Percentiles rank a stretch among this genome's conserved stretches.
Conservation (phyloP, 2,797 vertebrate genomes). For the Holocentrus rufus region DNA sequence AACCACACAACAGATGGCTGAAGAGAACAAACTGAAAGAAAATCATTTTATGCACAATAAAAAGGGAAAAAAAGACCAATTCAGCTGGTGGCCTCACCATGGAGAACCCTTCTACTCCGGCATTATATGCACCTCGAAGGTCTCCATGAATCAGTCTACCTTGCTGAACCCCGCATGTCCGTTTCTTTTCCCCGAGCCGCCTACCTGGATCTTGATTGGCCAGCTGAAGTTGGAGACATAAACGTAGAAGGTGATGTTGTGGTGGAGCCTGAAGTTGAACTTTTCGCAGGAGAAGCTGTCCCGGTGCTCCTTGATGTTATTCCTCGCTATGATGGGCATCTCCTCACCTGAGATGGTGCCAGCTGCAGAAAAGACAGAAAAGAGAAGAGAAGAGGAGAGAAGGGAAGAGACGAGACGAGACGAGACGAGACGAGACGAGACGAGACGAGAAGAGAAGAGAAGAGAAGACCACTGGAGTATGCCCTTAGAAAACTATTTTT, state of each 20-base stretch:
- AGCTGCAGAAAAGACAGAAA: slow-evolving; percentile 73
- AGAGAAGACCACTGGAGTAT: neutral
- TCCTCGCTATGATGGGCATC: slow-evolving; percentile 89
- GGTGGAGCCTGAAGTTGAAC: slow-evolving; percentile 94
- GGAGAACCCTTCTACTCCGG: too few species aligned
- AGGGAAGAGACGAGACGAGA: too few species aligned
- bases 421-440: neutral
- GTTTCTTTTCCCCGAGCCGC: slow-evolving; percentile 34
- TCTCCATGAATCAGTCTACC: too few species aligned
- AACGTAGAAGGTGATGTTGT: slow-evolving; percentile 97
- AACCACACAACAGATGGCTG: too few species aligned
- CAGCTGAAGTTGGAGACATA: slow-evolving; percentile 98
- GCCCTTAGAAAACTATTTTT: too few species aligned
- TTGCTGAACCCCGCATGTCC: too few species aligned
- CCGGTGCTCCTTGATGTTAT: slow-evolving; percentile 94
- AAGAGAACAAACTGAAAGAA: too few species aligned
- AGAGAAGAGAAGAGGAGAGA: neutral
- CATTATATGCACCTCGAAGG: too few species aligned
- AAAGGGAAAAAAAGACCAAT: too few species aligned
- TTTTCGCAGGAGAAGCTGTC: slow-evolving; percentile 97
- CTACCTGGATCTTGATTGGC: slow-evolving; percentile 98
- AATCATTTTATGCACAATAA: too few species aligned
- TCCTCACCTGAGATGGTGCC: slow-evolving; percentile 96
- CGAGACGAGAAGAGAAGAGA: too few species aligned
- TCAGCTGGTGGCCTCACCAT: too few species aligned